Conservation (phyloP, 1,140 invertebrate genomes). For the Macrotrachela quadricornifera region DNA sequence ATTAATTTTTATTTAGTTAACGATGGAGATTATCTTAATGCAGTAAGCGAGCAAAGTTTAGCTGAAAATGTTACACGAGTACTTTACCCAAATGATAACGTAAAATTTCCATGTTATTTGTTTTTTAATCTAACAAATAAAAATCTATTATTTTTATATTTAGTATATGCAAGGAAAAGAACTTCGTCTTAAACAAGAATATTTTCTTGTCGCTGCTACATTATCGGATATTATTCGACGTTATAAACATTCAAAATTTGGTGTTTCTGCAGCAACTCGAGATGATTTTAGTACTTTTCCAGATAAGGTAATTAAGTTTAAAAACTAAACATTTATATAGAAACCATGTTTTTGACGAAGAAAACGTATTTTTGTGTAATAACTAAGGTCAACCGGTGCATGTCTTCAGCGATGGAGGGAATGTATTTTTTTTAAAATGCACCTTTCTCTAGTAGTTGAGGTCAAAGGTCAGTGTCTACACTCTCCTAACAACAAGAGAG, state of each 20-base stretch:
- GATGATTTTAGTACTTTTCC: conserved; percentile 70
- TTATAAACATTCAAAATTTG: conserved; percentile 85
- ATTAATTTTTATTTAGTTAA: conserved; percentile 55
- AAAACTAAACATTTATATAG: too few species aligned
- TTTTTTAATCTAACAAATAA: too few species aligned
- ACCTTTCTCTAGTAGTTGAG: too few species aligned
- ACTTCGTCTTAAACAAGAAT: conserved; percentile 88
- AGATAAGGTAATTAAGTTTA: conserved; percentile 77
- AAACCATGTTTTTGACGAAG: too few species aligned
- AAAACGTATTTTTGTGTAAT: too few species aligned
- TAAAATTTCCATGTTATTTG: too few species aligned
- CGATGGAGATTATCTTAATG: conserved; percentile 95
- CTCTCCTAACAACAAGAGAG: too few species aligned
- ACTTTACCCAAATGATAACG: conserved; percentile 93
- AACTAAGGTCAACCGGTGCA: too few species aligned
- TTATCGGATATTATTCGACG: conserved; percentile 83
- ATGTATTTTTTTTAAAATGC: too few species aligned
- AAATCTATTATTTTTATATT: too few species aligned
- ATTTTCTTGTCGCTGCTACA: conserved; percentile 92
- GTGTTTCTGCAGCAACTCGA: conserved; percentile 53
- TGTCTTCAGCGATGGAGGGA: too few species aligned
- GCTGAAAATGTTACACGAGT: conserved; percentile 95
- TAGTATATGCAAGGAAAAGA: conserved; percentile 61
- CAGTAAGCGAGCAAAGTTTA: conserved; percentile 67
- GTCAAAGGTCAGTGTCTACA: too few species aligned